Evolutionary conservation across 2,113 vertebrate genomes (phyloP), one percentile per base, ranked within the genome.

Genomic region (Poecile atricapillus): DNA sequence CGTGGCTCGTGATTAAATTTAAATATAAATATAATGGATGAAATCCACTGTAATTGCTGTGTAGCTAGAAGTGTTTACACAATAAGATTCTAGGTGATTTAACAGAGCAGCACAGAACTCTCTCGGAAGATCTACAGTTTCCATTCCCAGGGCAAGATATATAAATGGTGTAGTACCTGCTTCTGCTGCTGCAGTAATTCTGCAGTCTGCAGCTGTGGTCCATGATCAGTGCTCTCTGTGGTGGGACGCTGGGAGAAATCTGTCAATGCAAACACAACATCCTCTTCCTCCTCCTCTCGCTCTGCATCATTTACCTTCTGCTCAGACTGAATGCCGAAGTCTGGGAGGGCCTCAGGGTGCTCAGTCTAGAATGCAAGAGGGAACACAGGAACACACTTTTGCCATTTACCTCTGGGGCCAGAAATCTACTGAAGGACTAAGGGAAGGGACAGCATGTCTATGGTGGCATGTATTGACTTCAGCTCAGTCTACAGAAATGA

Each of bases 171-270:
- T 25, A 73, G 46, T 97, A 99, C 99, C 99, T 99, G 99, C 97
- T 98, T 98, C 68, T 98, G 99, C 75, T 98, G 98, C 97, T 98
- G 98, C 46, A 98, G 95, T 92, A 98, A 85, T 6, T 99, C 99
- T 13, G 97, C 95, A 49, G 98, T 98, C 65, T 97, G 98, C 65
- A 99, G 96, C 49, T 97, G 96, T 5, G 97, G 97, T 24, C 95
- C 96, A 1, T 94, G 92, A 15, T 98, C 98, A 6, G 87, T 62
- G 24, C 64, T 90, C 69, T 98, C 98, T 0, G 37, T 74, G 4
- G 90, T 89, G 49, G 97, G 92, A 80, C 74, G 97, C 37, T 97
- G 97, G 81, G 98, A 93, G 96, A 97, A 97, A 77, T 98, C 97
- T 71, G 97, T 93, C 89, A 91, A 52, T 3, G 91, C 78, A 93